phyloP scores from a whole-genome alignment of 2,113 vertebrate species.

The Platysteira castanea region DNA sequence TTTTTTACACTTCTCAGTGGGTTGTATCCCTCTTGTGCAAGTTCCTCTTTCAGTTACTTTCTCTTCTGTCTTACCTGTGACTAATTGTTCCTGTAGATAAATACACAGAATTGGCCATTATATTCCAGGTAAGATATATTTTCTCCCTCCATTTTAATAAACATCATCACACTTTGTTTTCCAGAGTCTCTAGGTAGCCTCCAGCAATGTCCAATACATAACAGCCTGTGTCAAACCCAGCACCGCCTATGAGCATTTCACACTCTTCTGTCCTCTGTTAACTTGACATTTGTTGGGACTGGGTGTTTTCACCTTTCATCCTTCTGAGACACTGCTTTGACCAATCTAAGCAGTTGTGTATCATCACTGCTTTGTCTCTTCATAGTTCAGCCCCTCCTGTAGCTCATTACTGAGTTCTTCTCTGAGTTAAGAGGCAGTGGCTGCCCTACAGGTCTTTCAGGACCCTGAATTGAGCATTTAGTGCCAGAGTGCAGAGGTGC shows the following conservation, averaged over 20 bases:
- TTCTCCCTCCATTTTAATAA: not conserved
- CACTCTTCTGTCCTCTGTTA: not conserved
- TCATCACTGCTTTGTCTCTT: not conserved
- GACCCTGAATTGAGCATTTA: not conserved
- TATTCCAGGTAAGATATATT: not conserved
- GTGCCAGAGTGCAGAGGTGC: not conserved
- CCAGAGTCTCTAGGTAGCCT: not conserved
- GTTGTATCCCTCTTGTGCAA: not conserved
- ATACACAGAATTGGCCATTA: not conserved
- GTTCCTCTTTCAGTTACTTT: not conserved
- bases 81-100: not conserved
- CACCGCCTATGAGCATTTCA: accelerated
- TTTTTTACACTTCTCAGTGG: not conserved
- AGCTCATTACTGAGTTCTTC: not conserved
- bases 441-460: not conserved
- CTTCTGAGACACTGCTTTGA: not conserved
- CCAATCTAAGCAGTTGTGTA: not conserved
- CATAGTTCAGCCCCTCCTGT: not conserved
- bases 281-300: not conserved
- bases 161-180: not conserved
- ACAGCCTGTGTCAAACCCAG: not conserved
- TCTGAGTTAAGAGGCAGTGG: not conserved
- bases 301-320: not conserved
- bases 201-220: not conserved
- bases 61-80: not conserved